Evolutionary conservation across 2,113 vertebrate species (phyloP).

Genomic region (Tautogolabrus adspersus): DNA sequence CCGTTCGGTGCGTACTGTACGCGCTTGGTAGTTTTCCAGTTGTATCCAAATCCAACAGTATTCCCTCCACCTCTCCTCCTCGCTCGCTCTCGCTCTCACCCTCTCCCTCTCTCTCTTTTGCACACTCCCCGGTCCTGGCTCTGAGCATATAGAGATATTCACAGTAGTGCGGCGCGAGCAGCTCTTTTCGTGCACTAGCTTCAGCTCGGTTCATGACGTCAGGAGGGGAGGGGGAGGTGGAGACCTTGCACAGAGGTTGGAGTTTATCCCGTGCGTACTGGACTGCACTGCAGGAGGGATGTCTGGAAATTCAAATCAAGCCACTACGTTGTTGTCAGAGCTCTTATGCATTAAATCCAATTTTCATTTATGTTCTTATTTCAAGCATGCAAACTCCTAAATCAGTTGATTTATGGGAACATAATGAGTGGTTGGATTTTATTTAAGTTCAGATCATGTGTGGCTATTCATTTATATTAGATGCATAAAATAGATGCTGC

Average conservation of each 20-base stretch:
- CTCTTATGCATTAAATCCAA: neutral
- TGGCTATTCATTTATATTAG: neutral
- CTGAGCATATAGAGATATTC: slow-evolving; percentile 82
- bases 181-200: slow-evolving; percentile 86
- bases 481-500: neutral
- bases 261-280: slow-evolving; percentile 57
- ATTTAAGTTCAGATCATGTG: neutral
- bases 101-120: slow-evolving; percentile 46
- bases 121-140: slow-evolving; percentile 74
- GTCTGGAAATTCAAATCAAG: slow-evolving; percentile 62
- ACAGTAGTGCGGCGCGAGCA: slow-evolving; percentile 82
- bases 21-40: slow-evolving; percentile 77
- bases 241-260: slow-evolving; percentile 70
- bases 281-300: slow-evolving; percentile 48
- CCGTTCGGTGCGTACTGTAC: slow-evolving; percentile 60
- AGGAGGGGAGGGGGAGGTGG: slow-evolving; percentile 79
- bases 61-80: slow-evolving; percentile 69
- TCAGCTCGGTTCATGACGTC: slow-evolving; percentile 86
- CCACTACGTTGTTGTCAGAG: slow-evolving; percentile 35
- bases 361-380: neutral
- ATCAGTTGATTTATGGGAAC: neutral
- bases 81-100: slow-evolving; percentile 18
- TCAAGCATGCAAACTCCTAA: neutral
- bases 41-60: slow-evolving; percentile 74
- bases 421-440: neutral